Base-by-base conservation (phyloP, 2,888 invertebrate species). In the Anthrax anthrax region DNA sequence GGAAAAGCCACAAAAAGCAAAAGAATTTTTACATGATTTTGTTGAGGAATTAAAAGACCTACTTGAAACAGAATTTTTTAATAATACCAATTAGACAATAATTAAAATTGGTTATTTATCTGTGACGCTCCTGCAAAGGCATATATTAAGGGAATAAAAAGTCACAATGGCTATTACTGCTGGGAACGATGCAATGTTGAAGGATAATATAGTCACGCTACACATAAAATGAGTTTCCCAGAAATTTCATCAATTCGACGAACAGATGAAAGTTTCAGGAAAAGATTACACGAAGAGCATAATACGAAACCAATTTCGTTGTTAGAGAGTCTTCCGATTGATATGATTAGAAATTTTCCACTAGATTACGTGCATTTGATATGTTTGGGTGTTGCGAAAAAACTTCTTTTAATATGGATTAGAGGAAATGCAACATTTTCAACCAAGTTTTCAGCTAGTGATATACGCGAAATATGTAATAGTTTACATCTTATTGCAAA, bases 341-440 rank as follows among this genome's bases (percentile, higher is more conserved):
- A 44, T 18, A 44, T 48, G 44, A 36, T 48, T 16, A 32, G 34
- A 14, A 17, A 19, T 34, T 44, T 44, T 19, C 41, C 42, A 13
- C 4, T 44, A 3, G 48, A 48, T 42, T 48, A 41, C 32, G 38
- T 48, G 42, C 48, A 23, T 23, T 23, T 23, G 23, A 23, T 23
- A 6, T 23, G 23, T 23, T 23, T 23, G 8, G 23, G 23, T 23
- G 23, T 23, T 23, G 23, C 8, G 23, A 23, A 23, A 23, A 23
- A 23, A 8, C 23, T 23, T 6, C 23, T 23, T 23, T 8, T 23
- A 6, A 23, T 23, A 8, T 23, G 23, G 23, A 23, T 23, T 23
- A 23, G n/a, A 23, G 23, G 23, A 23, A 23, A 23, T 23, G 23
- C 23, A 23, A 23, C 23, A 23, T 23, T 23, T 23, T 23, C 23